phyloP scores from a whole-genome alignment of 2,113 vertebrate genomes.

The Salvator merianae region DNA sequence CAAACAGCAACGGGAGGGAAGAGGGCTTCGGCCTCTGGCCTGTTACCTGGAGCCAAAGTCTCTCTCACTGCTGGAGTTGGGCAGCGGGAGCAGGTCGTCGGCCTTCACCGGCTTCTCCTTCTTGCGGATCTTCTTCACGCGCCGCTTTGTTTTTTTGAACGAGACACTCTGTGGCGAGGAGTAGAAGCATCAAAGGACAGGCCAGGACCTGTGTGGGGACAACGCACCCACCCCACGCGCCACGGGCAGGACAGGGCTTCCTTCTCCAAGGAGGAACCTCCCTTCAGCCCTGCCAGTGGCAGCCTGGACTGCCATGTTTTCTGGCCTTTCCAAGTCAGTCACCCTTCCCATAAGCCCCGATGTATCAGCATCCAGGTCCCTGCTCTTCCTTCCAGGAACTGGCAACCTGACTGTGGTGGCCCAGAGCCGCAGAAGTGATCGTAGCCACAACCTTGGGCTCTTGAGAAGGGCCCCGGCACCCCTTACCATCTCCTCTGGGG shows the following conservation, averaged over 20 bases:
- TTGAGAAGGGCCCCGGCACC: rapidly evolving
- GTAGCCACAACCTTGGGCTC: background rate
- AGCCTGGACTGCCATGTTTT: background rate
- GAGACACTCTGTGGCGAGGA: conserved; percentile 62
- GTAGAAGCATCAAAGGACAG: background rate
- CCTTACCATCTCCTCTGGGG: conserved; percentile 85
- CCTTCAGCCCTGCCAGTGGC: background rate
- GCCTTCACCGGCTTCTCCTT: conserved; percentile 75
- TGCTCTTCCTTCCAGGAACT: background rate
- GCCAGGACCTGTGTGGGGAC: rapidly evolving
- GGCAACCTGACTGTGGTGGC: too few species aligned
- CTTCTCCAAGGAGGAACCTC: too few species aligned
- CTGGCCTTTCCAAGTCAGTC: background rate
- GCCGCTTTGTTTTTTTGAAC: conserved; percentile 87
- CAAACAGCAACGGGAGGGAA: too few species aligned
- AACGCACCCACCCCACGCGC: too few species aligned
- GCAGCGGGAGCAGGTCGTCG: conserved; percentile 64
- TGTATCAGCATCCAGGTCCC: background rate
- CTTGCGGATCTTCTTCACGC: conserved; percentile 87
- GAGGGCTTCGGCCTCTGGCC: background rate
- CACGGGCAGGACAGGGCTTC: too few species aligned
- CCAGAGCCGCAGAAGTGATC: background rate
- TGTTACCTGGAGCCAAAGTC: conserved; percentile 87
- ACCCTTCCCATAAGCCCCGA: background rate
- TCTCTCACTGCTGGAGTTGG: conserved; percentile 73